Evolutionary conservation across 2,888 invertebrate genomes (phyloP).

Genomic region (Drosophila prostipennis): DNA sequence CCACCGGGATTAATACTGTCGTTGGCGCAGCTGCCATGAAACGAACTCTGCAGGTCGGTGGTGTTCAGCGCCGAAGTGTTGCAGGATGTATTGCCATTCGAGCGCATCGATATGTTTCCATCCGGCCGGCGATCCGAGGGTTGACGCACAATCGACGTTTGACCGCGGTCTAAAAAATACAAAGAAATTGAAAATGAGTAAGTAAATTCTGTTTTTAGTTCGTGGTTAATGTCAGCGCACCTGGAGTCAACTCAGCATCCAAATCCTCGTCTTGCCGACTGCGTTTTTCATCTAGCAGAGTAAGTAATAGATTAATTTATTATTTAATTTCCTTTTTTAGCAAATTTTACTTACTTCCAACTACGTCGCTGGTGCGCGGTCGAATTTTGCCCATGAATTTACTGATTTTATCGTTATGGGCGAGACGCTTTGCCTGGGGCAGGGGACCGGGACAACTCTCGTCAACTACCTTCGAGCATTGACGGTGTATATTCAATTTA

Average conservation of each 20-base stretch:
- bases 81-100: constrained; percentile 79
- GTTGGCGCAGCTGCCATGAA: constrained; percentile 59
- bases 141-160: constrained; percentile 83
- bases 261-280: constrained; percentile 83
- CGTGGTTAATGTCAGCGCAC: constrained; percentile 67
- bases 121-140: constrained; percentile 84
- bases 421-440: constrained; percentile 85
- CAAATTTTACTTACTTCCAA: constrained; percentile 68
- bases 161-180: constrained; percentile 79
- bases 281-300: constrained; percentile 74
- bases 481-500: constrained; percentile 93
- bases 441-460: constrained; percentile 92
- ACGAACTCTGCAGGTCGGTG: constrained; percentile 75
- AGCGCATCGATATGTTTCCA: constrained; percentile 79
- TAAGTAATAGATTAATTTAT: background rate
- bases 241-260: constrained; percentile 80
- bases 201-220: too few relatives aligned
- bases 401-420: constrained; percentile 88
- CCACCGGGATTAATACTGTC: constrained; percentile 56
- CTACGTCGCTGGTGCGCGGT: constrained; percentile 81
- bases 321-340: background rate
- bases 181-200: background rate
- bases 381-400: constrained; percentile 89
- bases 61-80: constrained; percentile 74
- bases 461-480: constrained; percentile 91